Evolutionary conservation across 2,888 invertebrate species (phyloP).

Genomic region (Thereva unica): DNA sequence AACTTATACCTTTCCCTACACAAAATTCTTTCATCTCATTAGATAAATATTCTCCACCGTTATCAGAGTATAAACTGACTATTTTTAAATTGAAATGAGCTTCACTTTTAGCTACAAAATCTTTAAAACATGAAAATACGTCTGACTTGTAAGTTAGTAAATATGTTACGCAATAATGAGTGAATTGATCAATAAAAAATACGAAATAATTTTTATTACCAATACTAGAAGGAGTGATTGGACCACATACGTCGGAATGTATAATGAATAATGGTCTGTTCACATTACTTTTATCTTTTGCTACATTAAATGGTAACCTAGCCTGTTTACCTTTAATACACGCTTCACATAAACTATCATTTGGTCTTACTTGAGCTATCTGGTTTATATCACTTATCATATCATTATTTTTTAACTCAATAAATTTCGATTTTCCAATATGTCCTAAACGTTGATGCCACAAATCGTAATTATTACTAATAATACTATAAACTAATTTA

Average conservation of each 20-base stretch:
- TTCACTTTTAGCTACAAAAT: slow-evolving; percentile 45
- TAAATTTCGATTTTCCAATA: slow-evolving; percentile 36
- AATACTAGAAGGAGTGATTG: slow-evolving; percentile 48
- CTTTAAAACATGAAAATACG: slow-evolving; percentile 44
- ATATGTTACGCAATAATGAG: slow-evolving; percentile 34
- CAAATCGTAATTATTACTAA: slow-evolving; percentile 1
- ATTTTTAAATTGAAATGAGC: slow-evolving; percentile 47
- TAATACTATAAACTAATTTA: neutral
- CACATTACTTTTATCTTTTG: slow-evolving; percentile 43
- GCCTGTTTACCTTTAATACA: slow-evolving; percentile 10
- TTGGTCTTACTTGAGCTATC: slow-evolving; percentile 26
- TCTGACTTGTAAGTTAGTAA: no score
- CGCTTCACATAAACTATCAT: slow-evolving; percentile 35
- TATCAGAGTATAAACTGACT: slow-evolving; percentile 48
- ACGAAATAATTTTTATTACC: slow-evolving; percentile 43
- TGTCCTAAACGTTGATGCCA: slow-evolving; percentile 36
- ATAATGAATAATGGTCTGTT: slow-evolving; percentile 49
- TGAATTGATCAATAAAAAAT: slow-evolving; percentile 38
- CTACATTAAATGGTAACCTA: slow-evolving; percentile 35
- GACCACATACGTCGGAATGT: slow-evolving; percentile 37
- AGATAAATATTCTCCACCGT: slow-evolving; percentile 50
- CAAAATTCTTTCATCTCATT: slow-evolving; percentile 49
- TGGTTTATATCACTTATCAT: slow-evolving; percentile 28
- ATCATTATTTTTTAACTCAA: slow-evolving; percentile 25
- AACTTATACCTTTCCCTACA: slow-evolving; percentile 49